Percentiles rank a stretch among this genome's conserved stretches.
These are phyloP conservation scores for Molothrus aeneus DNA, from an alignment of 2,797 vertebrate species.

Conservation along the genomic window DNA sequence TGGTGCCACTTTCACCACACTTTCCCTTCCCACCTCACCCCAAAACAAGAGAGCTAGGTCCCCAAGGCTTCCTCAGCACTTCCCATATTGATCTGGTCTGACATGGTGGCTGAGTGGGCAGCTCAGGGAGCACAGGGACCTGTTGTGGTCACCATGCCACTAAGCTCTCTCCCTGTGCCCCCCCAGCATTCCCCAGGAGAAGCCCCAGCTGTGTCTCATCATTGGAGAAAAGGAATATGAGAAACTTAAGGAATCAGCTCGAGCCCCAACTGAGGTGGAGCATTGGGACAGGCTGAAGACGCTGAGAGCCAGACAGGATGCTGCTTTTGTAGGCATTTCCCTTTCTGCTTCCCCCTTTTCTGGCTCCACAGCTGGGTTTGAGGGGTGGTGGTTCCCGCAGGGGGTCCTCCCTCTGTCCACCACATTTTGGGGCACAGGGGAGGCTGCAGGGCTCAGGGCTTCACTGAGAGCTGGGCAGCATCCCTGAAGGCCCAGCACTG, in stretches of 20 bases:
- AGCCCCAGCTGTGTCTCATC: slow-evolving; percentile 79
- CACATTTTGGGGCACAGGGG: not conserved
- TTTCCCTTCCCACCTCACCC: not conserved
- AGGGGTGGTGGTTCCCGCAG: not conserved
- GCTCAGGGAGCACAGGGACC: not conserved
- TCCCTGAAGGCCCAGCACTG: not conserved
- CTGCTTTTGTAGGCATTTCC: slow-evolving; percentile 54
- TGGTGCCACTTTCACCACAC: not conserved
- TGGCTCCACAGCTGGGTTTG: fast-evolving
- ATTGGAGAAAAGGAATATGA: slow-evolving; percentile 77
- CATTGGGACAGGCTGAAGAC: slow-evolving; percentile 54
- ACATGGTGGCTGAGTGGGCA: not conserved
- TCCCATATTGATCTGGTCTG: not conserved
- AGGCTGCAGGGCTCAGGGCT: not conserved
- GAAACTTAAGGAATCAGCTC: slow-evolving; percentile 75
- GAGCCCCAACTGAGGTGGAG: slow-evolving; percentile 67
- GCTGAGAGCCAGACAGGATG: slow-evolving; percentile 74
- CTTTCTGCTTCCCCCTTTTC: not conserved
- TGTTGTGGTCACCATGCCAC: fast-evolving
- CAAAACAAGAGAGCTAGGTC: not conserved
- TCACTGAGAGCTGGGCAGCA: no score
- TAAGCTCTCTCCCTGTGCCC: not conserved
- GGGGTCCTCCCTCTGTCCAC: not conserved
- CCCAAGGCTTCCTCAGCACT: not conserved
- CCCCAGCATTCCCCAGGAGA: slow-evolving; percentile 79